A percentile compares a stretch with the other conserved stretches of the same genome.
These are phyloP conservation scores for Epinephelus moara DNA, from an alignment of 2,113 vertebrate genomes.

Conservation along the genomic window DNA sequence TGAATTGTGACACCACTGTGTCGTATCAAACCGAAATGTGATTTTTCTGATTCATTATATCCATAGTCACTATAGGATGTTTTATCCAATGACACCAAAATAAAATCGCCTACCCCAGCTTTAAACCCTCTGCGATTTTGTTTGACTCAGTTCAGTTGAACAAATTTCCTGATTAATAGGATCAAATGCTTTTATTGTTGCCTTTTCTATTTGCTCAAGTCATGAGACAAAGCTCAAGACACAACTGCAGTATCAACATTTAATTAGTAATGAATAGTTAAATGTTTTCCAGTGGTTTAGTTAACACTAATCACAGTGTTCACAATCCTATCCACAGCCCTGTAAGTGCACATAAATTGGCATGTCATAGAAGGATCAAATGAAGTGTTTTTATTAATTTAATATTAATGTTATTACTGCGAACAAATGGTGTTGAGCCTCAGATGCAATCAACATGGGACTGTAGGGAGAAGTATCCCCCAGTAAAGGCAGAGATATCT, in stretches of 20 bases:
- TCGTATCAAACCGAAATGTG: no score
- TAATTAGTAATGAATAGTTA: background rate
- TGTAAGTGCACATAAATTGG: background rate
- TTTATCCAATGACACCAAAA: no score
- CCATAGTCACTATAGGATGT: no score
- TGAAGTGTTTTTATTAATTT: background rate
- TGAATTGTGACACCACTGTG: no score
- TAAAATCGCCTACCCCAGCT: no score
- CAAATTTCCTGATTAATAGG: background rate
- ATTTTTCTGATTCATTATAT: no score
- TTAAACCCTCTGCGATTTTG: background rate
- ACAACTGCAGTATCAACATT: background rate
- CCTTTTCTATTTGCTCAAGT: background rate
- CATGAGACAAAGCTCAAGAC: background rate
- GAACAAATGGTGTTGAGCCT: background rate
- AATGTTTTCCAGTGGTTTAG: background rate
- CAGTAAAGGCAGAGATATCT: background rate
- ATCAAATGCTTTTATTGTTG: background rate
- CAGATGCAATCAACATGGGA: background rate
- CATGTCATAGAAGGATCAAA: background rate
- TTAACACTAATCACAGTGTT: background rate
- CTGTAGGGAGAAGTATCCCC: background rate
- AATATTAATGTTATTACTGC: background rate
- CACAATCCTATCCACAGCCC: background rate
- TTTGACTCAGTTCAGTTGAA: background rate